Evolutionary conservation across 2,888 invertebrate genomes (phyloP), one percentile per base, ranked within the genome.

Genomic region (Eurytoma adleriae): DNA sequence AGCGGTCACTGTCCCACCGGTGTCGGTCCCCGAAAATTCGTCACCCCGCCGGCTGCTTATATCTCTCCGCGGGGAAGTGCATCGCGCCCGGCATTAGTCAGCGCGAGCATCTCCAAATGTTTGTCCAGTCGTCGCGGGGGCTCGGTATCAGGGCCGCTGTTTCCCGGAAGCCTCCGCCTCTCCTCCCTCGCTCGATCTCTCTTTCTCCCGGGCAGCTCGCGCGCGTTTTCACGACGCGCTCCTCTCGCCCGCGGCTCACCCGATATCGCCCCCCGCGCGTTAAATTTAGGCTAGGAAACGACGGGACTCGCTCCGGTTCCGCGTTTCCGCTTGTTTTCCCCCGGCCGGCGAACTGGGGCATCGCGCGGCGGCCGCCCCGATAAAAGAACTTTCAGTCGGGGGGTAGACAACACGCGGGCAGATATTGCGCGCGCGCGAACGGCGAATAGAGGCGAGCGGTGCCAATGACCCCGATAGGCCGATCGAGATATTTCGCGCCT

Each of bases 391-490:
- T 68, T 68, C 50, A 68, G 67, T 7, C 10, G 30, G 16, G 64
- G 18, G 64, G 40, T 40, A 30, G 56, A 69, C 56, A 20, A 52
- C 13, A 12, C 27, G 13, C 56, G 56, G 1, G n/a, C n/a, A 24
- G 2, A 16, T 27, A 18, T 7, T 16, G 16, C 1, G 27, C n/a
- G n/a, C n/a, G n/a, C n/a, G n/a, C n/a, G n/a, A n/a, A n/a, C n/a
- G n/a, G n/a, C 48, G 48, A 24, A 70, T 62, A 50, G 27, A 71
- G 30, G 24, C 40, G 61, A 7, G 24, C 57, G 78, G 74, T 83
- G 81, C 83, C 80, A 83, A 85, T 85, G 85, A 85, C 85, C 85
- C 82, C 84, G 83, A 84, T 85, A 72, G 61, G 70, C 73, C 50
- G 48, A 57, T 75, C 71, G 57, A 20, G 66, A 20, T 68, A 67